Evolutionary conservation across 1,140 invertebrate genomes (phyloP).

Genomic region (Danaus plexippus): DNA sequence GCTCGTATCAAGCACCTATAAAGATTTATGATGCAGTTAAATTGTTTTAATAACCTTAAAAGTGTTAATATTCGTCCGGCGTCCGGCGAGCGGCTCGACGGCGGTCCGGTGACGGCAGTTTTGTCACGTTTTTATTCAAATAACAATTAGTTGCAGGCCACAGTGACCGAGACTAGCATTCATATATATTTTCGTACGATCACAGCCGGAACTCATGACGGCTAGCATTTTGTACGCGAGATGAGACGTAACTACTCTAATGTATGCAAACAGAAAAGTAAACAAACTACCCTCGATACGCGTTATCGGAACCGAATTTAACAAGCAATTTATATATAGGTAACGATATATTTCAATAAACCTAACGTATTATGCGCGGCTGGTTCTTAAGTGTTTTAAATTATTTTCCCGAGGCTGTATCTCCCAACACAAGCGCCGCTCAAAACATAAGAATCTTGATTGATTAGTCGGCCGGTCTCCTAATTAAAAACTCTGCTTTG

Average conservation of each 20-base stretch:
- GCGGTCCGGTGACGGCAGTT: slow-evolving; percentile 23
- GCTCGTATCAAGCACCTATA: slow-evolving; percentile 4
- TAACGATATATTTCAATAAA: no score
- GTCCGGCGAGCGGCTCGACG: slow-evolving; percentile 15
- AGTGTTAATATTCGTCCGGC: slow-evolving; percentile 32
- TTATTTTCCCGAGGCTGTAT: slow-evolving; percentile 17
- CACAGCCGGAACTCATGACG: slow-evolving; percentile 25
- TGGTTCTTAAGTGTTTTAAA: slow-evolving; percentile 1
- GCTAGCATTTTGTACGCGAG: slow-evolving; percentile 11
- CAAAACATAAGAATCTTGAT: slow-evolving; percentile 34
- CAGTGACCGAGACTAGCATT: slow-evolving; percentile 21
- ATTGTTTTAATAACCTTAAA: slow-evolving; percentile 31
- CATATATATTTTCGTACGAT: slow-evolving; percentile 17
- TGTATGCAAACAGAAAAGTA: not conserved
- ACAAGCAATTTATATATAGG: no score
- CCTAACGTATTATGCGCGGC: no score
- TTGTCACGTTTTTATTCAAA: slow-evolving; percentile 46
- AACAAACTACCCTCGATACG: not conserved
- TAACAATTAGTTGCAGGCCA: slow-evolving; percentile 51
- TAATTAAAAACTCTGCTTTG: slow-evolving; percentile 38
- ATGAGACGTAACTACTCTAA: not conserved
- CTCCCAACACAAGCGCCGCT: slow-evolving; percentile 19
- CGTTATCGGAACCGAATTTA: no score
- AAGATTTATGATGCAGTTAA: slow-evolving; percentile 27
- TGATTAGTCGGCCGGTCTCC: slow-evolving; percentile 34